Evolutionary conservation across 1,140 invertebrate species (phyloP), one percentile per base, ranked within the genome.

Genomic region (Mactra quadrangularis): DNA sequence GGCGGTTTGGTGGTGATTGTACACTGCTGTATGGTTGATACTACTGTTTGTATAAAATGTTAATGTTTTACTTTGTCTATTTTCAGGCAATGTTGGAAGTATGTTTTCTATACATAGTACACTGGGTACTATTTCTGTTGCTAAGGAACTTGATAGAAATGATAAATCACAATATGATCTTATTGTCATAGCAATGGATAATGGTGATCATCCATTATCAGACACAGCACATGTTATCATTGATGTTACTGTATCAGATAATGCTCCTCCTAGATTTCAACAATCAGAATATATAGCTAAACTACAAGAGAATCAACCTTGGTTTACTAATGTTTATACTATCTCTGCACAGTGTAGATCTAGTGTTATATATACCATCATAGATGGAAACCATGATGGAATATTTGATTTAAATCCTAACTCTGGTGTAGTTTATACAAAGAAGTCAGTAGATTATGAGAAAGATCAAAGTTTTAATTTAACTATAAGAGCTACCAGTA

Each of bases 171-270:
- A 97, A 88, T 97, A 98, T 93, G 95, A 97, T 88, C 94, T 99
- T 9, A 94, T 95, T 59, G 95, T 98, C 7, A 96, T 96, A 92
- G 97, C 97, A 1, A 95, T 95, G 7, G 97, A 98, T 91, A 95
- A 96, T 85, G 97, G 97, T 15, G 95, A 95, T 19, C 96, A 96
- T 13, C 94, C 96, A 0, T 92, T 96, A 27, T 95, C 95, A 19
- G 95, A 96, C 71, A 96, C 96, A 33, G 94, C 97, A 22, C 96
- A 96, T 25, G 96, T 98, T 0, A 96, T 97, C 90, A 96, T 98
- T 19, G 94, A 96, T 89, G 94, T 98, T 13, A 97, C 97, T 0
- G 97, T 97, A 94, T 96, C 97, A 0, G 96, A 97, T 87, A 97
- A 97, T 91, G 96, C 97, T 70, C 96, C 97, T 25, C 98, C 98